Evolutionary conservation across 1,140 invertebrate genomes (phyloP).

Genomic region (Luehdorfia chinensis): DNA sequence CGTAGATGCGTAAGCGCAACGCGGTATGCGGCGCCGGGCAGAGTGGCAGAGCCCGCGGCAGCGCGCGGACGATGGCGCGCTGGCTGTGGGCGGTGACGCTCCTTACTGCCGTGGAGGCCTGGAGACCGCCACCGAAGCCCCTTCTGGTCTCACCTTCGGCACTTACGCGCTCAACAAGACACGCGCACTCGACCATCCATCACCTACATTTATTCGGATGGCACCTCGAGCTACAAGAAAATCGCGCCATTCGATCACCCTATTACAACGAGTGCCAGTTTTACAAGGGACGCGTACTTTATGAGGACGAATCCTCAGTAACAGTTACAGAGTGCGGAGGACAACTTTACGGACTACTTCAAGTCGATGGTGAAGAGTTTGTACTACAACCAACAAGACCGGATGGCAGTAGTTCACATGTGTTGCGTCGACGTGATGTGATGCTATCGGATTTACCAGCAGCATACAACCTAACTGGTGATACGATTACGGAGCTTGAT

Average conservation of each 20-base stretch:
- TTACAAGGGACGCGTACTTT: constrained; percentile 54
- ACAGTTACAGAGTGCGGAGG: constrained; percentile 65
- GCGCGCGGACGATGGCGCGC: constrained; percentile 67
- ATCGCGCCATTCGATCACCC: constrained; percentile 58
- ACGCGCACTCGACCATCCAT: constrained; percentile 34
- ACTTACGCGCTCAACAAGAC: constrained; percentile 26
- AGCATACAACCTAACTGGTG: constrained; percentile 61
- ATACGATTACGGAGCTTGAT: constrained; percentile 61
- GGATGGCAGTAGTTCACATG: constrained; percentile 34
- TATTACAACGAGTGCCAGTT: constrained; percentile 66
- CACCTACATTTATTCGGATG: constrained; percentile 59
- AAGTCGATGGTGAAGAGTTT: constrained; percentile 57
- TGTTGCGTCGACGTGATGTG: constrained; percentile 58
- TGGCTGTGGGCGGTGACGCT: constrained; percentile 57
- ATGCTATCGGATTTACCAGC: constrained; percentile 40
- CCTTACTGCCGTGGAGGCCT: constrained; percentile 36
- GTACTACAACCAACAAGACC: constrained; percentile 52
- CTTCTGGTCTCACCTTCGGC: constrained; percentile 26
- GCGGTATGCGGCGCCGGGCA: constrained; percentile 41
- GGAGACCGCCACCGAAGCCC: constrained; percentile 33
- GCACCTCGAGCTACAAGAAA: constrained; percentile 61
- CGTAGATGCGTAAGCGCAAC: constrained; percentile 67
- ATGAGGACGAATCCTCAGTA: constrained; percentile 46
- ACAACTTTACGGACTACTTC: constrained; percentile 59
- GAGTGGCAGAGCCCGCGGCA: constrained; percentile 57